Percentiles rank a stretch among this genome's conserved stretches.
These are phyloP conservation scores for Zoanthus solanderi DNA, from an alignment of 92 coral and sea anemone genomes.

Conservation along the genomic window DNA sequence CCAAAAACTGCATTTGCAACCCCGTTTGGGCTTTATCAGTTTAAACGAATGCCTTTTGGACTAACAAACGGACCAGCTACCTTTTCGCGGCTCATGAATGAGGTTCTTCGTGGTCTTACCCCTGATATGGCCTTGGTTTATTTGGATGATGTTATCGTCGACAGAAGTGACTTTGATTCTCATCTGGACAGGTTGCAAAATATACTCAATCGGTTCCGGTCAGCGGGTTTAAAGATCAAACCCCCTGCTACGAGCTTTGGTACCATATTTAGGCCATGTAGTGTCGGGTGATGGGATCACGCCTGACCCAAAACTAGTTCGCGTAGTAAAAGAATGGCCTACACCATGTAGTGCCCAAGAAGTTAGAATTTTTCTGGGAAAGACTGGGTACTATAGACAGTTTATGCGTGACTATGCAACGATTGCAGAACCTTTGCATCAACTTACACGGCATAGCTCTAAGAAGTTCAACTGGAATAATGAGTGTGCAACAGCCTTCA, in stretches of 20 bases:
- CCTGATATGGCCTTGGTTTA: slow-evolving; percentile 31
- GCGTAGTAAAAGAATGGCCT: background rate
- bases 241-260: background rate
- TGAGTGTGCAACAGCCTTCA: background rate
- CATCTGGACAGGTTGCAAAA: background rate
- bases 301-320: background rate
- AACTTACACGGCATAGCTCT: slow-evolving; percentile 6
- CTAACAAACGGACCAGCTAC: slow-evolving; percentile 16
- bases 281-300: slow-evolving; percentile 16
- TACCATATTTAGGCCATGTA: too few species aligned
- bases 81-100: background rate
- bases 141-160: slow-evolving; percentile 13
- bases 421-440: slow-evolving; percentile 14
- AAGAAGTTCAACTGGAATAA: background rate
- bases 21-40: slow-evolving; percentile 23
- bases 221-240: slow-evolving; percentile 12
- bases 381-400: slow-evolving; percentile 3
- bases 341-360: background rate
- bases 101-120: slow-evolving; percentile 7
- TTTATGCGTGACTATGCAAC: slow-evolving; percentile 9
- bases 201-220: slow-evolving; percentile 4
- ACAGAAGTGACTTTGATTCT: slow-evolving; percentile 12
- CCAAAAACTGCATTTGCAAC: slow-evolving; percentile 11
- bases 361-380: background rate
- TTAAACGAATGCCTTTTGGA: slow-evolving; percentile 12